These are phyloP conservation scores for Dioctria rufipes DNA, from an alignment of 2,888 invertebrate species.

Conservation along the genomic window DNA sequence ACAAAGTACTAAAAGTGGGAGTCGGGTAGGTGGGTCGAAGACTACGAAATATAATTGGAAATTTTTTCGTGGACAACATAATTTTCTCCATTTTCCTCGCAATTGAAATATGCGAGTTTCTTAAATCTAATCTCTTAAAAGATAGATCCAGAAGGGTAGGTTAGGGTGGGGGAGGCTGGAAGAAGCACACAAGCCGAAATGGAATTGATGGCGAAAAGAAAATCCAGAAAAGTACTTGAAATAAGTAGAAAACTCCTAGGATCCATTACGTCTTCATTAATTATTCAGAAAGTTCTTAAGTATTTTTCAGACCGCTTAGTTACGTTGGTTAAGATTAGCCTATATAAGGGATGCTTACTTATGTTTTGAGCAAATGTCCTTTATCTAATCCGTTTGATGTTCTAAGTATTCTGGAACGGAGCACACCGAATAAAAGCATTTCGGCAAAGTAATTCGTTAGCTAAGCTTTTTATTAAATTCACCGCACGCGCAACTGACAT, in stretches of 20 bases:
- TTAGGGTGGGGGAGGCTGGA: too few relatives aligned
- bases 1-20: too few relatives aligned
- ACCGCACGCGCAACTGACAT: neutral
- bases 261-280: constrained; percentile 56
- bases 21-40: too few relatives aligned
- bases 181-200: too few relatives aligned
- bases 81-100: constrained; percentile 16
- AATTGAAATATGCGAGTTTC: constrained; percentile 28
- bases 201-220: constrained; percentile 18
- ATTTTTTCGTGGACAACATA: constrained; percentile 23
- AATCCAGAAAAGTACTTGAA: constrained; percentile 26
- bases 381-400: constrained; percentile 40
- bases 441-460: neutral
- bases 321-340: constrained; percentile 54
- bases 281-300: constrained; percentile 55
- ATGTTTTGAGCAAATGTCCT: constrained; percentile 30
- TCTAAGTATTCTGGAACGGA: neutral
- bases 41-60: neutral
- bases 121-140: constrained; percentile 36
- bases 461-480: constrained; percentile 23
- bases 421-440: constrained; percentile 15
- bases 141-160: too few relatives aligned
- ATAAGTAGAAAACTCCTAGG: constrained; percentile 4
- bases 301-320: constrained; percentile 59
- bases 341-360: constrained; percentile 20